A percentile compares a stretch with the other conserved stretches of the same genome.
phyloP scores from a whole-genome alignment of 2,888 invertebrate genomes.

The Himalopsyche anomala region DNA sequence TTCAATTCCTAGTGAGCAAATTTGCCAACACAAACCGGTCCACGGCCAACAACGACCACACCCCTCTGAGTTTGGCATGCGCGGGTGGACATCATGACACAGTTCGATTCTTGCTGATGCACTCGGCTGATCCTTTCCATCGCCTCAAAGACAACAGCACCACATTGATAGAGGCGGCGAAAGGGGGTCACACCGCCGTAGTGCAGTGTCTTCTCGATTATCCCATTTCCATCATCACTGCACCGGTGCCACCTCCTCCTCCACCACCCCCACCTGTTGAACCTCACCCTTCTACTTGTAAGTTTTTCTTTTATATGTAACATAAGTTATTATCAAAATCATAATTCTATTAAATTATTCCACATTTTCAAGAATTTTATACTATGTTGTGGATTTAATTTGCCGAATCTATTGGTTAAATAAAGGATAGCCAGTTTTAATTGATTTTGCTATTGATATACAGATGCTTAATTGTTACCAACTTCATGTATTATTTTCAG shows the following conservation, averaged over 20 bases:
- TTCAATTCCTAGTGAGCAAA: conserved; percentile 95
- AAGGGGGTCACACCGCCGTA: conserved; percentile 97
- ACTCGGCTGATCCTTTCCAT: conserved; percentile 96
- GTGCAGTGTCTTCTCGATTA: conserved; percentile 96
- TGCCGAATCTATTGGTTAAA: no score
- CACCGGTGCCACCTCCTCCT: conserved; percentile 74
- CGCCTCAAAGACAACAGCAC: conserved; percentile 99
- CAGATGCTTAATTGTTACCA: neutral
- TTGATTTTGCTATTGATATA: no score
- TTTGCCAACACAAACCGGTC: conserved; percentile 91
- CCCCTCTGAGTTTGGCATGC: conserved; percentile 96
- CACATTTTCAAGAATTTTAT: no score
- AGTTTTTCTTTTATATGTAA: neutral
- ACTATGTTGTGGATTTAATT: no score
- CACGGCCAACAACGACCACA: conserved; percentile 97
- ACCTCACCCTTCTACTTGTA: conserved; percentile 45
- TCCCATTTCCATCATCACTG: conserved; percentile 90
- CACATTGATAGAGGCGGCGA: conserved; percentile 98
- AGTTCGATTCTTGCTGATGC: conserved; percentile 92
- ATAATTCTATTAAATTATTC: no score
- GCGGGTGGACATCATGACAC: conserved; percentile 96
- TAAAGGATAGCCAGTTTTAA: no score
- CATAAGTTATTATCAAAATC: no score
- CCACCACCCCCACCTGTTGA: conserved; percentile 68
- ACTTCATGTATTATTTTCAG: neutral